phyloP scores from a whole-genome alignment of 92 coral and sea anemone species.

The Heteractis magnifica region DNA sequence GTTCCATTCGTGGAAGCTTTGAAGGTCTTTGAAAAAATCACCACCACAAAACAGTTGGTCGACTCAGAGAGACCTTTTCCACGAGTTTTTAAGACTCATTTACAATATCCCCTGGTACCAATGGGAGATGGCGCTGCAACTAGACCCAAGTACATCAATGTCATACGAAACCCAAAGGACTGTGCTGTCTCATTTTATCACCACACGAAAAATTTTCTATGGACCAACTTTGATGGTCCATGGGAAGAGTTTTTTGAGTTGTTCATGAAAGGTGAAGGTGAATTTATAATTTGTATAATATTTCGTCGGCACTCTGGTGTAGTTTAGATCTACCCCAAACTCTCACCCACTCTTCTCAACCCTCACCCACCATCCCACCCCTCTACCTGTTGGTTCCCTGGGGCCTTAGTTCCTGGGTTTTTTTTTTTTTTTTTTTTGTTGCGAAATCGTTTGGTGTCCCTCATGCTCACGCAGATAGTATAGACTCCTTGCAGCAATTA shows the following conservation, averaged over 20 bases:
- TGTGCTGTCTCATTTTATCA: conserved; percentile 38
- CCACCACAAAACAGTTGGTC: background rate
- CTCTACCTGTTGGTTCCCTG: background rate
- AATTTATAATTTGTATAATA: no score
- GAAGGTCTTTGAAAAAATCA: background rate
- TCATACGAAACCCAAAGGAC: conserved; percentile 57
- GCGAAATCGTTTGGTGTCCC: no score
- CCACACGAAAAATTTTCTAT: conserved; percentile 11
- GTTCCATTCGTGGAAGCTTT: conserved; percentile 29
- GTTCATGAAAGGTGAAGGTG: background rate
- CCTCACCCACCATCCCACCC: background rate
- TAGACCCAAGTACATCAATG: conserved; percentile 40
- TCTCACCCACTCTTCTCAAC: no score
- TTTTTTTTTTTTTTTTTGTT: no score
- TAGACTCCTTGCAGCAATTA: no score
- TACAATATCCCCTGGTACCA: conserved; percentile 31
- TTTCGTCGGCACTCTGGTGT: background rate
- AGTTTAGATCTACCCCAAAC: no score
- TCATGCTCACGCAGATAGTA: no score
- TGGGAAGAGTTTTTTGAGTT: conserved; percentile 5
- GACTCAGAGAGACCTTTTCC: conserved; percentile 30
- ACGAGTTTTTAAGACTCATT: conserved; percentile 39
- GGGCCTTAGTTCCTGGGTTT: no score
- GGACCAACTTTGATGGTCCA: background rate
- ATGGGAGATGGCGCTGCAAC: conserved; percentile 20